Base-by-base conservation (phyloP, 1,140 invertebrate genomes). In the Papilio xuthus region DNA sequence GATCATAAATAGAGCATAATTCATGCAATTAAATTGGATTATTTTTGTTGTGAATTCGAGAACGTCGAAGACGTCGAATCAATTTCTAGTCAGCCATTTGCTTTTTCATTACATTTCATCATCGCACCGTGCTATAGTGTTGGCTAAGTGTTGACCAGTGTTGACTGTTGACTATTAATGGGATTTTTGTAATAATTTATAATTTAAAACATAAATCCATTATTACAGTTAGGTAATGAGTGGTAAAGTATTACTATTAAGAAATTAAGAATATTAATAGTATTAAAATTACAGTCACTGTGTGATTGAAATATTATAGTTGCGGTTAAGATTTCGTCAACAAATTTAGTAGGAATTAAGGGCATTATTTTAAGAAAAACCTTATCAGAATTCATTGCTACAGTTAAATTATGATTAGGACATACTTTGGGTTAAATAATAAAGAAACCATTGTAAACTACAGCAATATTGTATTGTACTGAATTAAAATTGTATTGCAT, bases 11-110 rank as follows among this genome's bases (percentile, higher is more conserved):
- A 88, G 88, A 83, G 89, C 92, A 92, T 93, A 85, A 90, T 89
- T 93, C 91, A 94, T 94, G 84, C 81, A 90, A 92, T 93, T 89
- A 93, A 85, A 91, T 92, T 86, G 89, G 92, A 93, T 93, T 93
- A 81, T 89, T 90, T 67, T 88, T 90, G 83, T 83, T 86, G 86
- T 83, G 82, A 87, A 85, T 85, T 88, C 78, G 77, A 89, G 85
- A 89, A 89, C 88, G 91, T 88, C 88, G 88, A 88, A 41, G 88
- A 89, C 88, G 91, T 88, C 88, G 88, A 88, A 41, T 76, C 74
- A 76, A 76, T 89, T 91, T 89, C 83, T 87, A 88, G 89, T 90
- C 92, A 87, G 92, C 92, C 92, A 93, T 93, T 93, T 93, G 91
- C 92, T 92, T 93, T 92, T 92, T 90, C 85, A 88, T 92, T 91